Conservation (phyloP, 2,797 vertebrate genomes). For the Sternarchorhynchus goeldii region DNA sequence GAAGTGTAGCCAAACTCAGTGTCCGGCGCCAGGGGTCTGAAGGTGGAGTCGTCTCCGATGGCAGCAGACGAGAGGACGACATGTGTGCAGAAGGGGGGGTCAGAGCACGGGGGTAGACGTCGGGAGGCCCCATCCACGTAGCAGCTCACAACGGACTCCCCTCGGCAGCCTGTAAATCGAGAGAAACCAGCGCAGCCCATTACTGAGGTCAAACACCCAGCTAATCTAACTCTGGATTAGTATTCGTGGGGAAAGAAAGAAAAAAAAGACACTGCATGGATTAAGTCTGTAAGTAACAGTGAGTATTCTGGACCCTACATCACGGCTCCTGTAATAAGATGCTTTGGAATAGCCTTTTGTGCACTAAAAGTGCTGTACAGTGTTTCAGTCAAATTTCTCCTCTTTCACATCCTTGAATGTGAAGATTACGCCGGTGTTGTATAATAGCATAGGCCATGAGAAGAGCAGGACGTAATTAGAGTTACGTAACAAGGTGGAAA, state of each 20-base stretch:
- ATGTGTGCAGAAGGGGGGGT: slow-evolving; percentile 35
- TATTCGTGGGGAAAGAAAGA: background rate
- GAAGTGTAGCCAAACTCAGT: background rate
- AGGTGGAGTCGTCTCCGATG: slow-evolving; percentile 4
- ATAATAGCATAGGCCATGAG: background rate
- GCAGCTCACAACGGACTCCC: slow-evolving; percentile 37
- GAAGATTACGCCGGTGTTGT: background rate
- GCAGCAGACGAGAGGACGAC: slow-evolving; percentile 40
- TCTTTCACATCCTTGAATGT: background rate
- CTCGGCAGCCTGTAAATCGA: slow-evolving; percentile 1
- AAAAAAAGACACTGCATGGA: background rate
- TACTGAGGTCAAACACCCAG: background rate
- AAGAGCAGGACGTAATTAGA: too few relatives aligned
- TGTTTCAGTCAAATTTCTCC: background rate
- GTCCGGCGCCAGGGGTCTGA: slow-evolving; percentile 23
- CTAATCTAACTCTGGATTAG: background rate
- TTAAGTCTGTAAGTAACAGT: background rate
- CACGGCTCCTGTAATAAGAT: background rate
- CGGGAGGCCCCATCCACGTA: slow-evolving; percentile 38
- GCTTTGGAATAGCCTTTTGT: background rate
- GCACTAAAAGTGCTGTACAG: background rate
- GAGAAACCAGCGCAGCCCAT: background rate
- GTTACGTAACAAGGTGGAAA: background rate
- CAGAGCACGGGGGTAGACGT: background rate
- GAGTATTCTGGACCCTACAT: background rate